Evolutionary conservation across 2,113 vertebrate genomes (phyloP).

Genomic region (Ancistrus triradiatus): DNA sequence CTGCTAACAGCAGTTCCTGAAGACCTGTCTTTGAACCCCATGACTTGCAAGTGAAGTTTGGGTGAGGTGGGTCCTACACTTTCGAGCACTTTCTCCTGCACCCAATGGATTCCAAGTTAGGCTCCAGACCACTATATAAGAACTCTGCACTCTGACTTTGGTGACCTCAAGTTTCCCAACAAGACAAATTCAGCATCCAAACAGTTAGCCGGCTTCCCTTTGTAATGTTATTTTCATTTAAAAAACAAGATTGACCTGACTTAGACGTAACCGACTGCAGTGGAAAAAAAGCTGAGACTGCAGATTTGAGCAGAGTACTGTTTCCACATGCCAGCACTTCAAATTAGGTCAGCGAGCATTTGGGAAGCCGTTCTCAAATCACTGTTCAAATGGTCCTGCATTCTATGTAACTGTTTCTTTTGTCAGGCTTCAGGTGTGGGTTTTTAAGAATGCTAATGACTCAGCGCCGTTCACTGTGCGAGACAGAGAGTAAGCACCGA

Average conservation of each 20-base stretch:
- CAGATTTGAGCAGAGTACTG: slow-evolving; percentile 16
- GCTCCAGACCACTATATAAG: too few relatives aligned
- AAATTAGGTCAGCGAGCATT: neutral
- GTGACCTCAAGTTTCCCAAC: too few relatives aligned
- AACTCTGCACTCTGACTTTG: too few relatives aligned
- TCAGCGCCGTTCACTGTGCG: slow-evolving; percentile 42
- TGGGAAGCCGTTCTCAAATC: neutral
- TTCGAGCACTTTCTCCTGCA: too few relatives aligned
- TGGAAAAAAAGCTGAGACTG: slow-evolving; percentile 52
- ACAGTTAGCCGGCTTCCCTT: too few relatives aligned
- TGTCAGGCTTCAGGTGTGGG: neutral
- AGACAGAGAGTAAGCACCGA: neutral
- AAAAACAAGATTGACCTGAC: neutral
- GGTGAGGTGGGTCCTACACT: too few relatives aligned
- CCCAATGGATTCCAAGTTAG: too few relatives aligned
- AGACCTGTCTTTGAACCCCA: too few relatives aligned
- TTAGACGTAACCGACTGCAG: neutral
- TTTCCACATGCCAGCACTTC: neutral
- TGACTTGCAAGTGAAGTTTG: too few relatives aligned
- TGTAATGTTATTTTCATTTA: neutral
- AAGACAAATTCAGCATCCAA: too few relatives aligned
- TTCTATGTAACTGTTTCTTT: slow-evolving; percentile 5
- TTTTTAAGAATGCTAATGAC: slow-evolving; percentile 23
- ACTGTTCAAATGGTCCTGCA: slow-evolving; percentile 13
- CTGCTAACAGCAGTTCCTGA: too few relatives aligned